phyloP scores from a whole-genome alignment of 2,797 vertebrate genomes.

The Picus viridis region DNA sequence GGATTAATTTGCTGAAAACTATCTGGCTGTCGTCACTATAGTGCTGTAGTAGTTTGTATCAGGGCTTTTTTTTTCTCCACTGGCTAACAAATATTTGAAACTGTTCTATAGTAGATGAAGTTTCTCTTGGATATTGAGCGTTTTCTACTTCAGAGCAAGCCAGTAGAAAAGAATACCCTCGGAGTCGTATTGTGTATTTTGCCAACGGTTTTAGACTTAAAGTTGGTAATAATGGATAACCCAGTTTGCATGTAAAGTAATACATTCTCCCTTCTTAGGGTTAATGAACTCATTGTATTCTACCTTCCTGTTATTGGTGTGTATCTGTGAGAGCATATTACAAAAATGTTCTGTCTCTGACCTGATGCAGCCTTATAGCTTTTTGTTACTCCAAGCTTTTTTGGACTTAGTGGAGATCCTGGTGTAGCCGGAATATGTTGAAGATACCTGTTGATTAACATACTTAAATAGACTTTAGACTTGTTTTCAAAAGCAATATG shows the following conservation, averaged over 20 bases:
- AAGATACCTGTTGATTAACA: background rate
- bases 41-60: background rate
- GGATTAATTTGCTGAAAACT: background rate
- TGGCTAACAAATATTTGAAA: background rate
- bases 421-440: background rate
- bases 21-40: background rate
- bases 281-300: background rate
- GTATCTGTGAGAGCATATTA: background rate
- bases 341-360: background rate
- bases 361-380: background rate
- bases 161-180: background rate
- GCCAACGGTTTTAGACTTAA: background rate
- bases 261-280: background rate
- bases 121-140: background rate
- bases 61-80: rapidly evolving
- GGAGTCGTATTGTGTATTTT: background rate
- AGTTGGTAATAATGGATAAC: background rate
- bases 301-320: background rate
- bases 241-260: background rate
- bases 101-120: background rate
- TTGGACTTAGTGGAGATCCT: background rate
- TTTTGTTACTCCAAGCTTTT: background rate
- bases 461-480: background rate
- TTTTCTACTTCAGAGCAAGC: background rate
- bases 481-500: background rate